Evolutionary conservation across 2,113 vertebrate species (phyloP).

Genomic region (Nipponia nippon): DNA sequence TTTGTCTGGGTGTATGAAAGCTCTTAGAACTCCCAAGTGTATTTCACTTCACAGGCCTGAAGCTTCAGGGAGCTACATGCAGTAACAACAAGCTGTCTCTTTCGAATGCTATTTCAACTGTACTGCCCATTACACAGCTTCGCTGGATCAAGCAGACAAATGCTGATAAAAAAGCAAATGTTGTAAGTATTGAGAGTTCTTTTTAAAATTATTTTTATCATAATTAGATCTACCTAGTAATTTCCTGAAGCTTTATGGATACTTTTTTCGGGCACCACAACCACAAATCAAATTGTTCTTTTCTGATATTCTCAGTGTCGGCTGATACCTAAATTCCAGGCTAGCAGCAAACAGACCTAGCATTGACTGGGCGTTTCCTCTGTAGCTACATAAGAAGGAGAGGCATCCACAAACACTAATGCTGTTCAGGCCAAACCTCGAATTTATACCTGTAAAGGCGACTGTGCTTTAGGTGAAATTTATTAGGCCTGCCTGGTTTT

Average conservation of each 20-base stretch:
- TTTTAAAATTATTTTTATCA: too few species aligned
- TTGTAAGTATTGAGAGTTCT: slow-evolving; percentile 83
- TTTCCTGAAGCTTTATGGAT: background rate
- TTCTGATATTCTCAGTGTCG: background rate
- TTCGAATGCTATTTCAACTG: slow-evolving; percentile 91
- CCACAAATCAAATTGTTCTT: background rate
- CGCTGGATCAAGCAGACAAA: slow-evolving; percentile 90
- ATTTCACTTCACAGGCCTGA: slow-evolving; percentile 74
- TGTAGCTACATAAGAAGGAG: background rate
- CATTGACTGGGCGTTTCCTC: background rate
- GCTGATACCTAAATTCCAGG: background rate
- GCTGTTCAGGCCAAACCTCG: background rate
- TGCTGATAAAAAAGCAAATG: slow-evolving; percentile 85
- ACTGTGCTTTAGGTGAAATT: background rate
- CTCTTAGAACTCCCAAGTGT: background rate
- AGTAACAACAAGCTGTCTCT: slow-evolving; percentile 94
- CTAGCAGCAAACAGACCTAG: background rate
- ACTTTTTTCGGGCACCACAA: fast-evolving
- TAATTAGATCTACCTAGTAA: too few species aligned
- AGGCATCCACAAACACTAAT: background rate
- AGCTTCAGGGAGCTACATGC: slow-evolving; percentile 93
- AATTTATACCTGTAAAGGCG: background rate
- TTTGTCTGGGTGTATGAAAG: background rate
- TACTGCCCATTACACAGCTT: slow-evolving; percentile 92
- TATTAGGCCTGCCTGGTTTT: background rate